Conservation (phyloP, 2,888 invertebrate genomes). For the Cataglyphis livida region DNA sequence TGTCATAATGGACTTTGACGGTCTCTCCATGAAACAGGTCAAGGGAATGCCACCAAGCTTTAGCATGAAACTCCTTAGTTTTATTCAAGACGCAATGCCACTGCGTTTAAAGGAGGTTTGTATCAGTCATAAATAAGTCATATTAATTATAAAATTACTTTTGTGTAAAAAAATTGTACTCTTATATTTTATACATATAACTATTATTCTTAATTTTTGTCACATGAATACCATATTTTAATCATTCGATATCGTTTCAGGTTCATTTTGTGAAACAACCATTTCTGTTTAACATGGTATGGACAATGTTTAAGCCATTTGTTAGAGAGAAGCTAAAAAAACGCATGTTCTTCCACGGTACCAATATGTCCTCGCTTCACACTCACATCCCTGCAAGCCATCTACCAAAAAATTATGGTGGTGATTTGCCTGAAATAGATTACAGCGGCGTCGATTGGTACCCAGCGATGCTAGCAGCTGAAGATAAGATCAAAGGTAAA, state of each 20-base stretch:
- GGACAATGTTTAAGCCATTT: conserved; percentile 94
- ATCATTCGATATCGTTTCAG: conserved; percentile 62
- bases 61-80: conserved; percentile 91
- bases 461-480: conserved; percentile 88
- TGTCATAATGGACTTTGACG: conserved; percentile 94
- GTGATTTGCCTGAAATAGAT: conserved; percentile 90
- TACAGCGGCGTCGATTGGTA: conserved; percentile 93
- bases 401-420: conserved; percentile 92
- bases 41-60: conserved; percentile 91
- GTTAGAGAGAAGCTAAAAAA: conserved; percentile 92
- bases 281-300: conserved; percentile 93
- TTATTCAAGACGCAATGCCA: conserved; percentile 96
- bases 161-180: background rate
- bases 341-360: conserved; percentile 94
- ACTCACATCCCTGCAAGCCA: conserved; percentile 89
- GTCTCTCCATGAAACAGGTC: conserved; percentile 92
- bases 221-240: background rate
- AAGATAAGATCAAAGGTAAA: conserved; percentile 88
- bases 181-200: background rate
- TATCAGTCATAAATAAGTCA: background rate
- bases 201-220: conserved; percentile 6
- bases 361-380: conserved; percentile 92
- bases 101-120: conserved; percentile 91
- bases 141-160: background rate
- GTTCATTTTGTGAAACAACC: conserved; percentile 95